Evolutionary conservation across 2,797 vertebrate species (phyloP).

Genomic region (Coreius guichenoti): DNA sequence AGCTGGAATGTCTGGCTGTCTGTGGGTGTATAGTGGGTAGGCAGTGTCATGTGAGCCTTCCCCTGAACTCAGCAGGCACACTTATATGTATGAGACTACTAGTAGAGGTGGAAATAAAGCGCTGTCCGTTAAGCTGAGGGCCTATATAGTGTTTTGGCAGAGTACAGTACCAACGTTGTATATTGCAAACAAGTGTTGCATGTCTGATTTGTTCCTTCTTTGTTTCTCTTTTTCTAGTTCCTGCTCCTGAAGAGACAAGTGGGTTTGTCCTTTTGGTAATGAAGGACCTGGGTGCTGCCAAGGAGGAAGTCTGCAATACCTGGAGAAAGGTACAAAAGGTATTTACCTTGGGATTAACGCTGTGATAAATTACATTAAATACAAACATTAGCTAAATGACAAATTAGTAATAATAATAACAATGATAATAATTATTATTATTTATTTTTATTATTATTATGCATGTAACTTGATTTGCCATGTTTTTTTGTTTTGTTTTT

Average conservation of each 20-base stretch:
- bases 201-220: constrained; percentile 12
- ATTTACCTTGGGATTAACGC: background rate
- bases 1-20: constrained; percentile 66
- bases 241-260: background rate
- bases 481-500: background rate
- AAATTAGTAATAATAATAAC: background rate
- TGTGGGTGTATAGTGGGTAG: constrained; percentile 58
- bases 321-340: background rate
- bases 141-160: constrained; percentile 17
- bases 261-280: background rate
- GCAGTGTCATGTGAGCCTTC: constrained; percentile 48
- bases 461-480: background rate
- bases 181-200: constrained; percentile 21
- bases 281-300: background rate
- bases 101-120: constrained; percentile 34
- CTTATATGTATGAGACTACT: constrained; percentile 65
- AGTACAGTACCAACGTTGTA: background rate
- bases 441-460: no score
- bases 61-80: constrained; percentile 66
- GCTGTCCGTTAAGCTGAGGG: constrained; percentile 6
- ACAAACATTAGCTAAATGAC: background rate
- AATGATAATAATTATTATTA: no score
- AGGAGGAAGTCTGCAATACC: background rate
- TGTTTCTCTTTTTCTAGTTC: constrained; percentile 23
- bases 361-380: background rate